Conservation (phyloP, 2,888 invertebrate genomes). For the Agrochola circellaris region DNA sequence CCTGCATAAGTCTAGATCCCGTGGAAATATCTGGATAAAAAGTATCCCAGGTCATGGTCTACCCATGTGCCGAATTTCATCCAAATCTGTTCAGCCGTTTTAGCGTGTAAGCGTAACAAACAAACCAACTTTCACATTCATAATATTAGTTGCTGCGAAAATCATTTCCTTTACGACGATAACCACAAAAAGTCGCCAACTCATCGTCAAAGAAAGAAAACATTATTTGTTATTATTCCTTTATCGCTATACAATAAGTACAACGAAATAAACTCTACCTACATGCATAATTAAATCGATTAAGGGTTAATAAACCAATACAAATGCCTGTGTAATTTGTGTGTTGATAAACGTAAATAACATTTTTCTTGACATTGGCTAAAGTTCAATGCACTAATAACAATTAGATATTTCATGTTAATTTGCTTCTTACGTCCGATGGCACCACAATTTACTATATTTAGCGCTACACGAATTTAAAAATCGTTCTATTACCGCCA, state of each 20-base stretch:
- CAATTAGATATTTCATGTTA: background rate
- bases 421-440: background rate
- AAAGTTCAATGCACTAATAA: slow-evolving; percentile 37
- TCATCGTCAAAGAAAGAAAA: slow-evolving; percentile 23
- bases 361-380: slow-evolving; percentile 28
- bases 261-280: slow-evolving; percentile 14
- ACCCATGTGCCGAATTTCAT: too few relatives aligned
- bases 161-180: too few relatives aligned
- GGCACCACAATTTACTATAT: background rate
- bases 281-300: slow-evolving; percentile 22
- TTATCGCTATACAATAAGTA: background rate
- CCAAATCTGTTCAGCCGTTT: too few relatives aligned
- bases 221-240: slow-evolving; percentile 8
- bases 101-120: too few relatives aligned
- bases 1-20: too few relatives aligned
- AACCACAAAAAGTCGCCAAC: background rate
- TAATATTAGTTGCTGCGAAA: too few relatives aligned
- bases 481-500: background rate
- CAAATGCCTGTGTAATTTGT: slow-evolving; percentile 29
- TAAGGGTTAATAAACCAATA: background rate
- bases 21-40: too few relatives aligned
- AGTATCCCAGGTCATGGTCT: too few relatives aligned
- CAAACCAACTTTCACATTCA: too few relatives aligned
- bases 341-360: slow-evolving; percentile 21
- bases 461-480: background rate